Evolutionary conservation across 2,888 invertebrate genomes (phyloP).

Genomic region (Sesia bembeciformis): DNA sequence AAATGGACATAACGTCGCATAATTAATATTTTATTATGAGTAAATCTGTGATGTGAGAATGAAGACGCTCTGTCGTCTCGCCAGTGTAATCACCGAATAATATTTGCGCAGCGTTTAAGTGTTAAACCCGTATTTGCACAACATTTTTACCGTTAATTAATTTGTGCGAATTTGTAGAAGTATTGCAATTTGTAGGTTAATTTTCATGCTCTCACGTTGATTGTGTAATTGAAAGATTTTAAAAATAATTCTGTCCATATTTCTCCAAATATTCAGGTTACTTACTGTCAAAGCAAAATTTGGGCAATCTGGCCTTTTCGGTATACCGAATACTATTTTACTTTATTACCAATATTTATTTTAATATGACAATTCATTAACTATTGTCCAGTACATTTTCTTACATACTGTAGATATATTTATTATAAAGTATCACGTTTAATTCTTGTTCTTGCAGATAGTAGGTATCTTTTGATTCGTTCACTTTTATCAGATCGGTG

Average conservation of each 20-base stretch:
- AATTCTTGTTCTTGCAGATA: no score
- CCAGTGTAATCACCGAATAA: slow-evolving; percentile 3
- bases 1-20: no score
- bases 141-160: not conserved
- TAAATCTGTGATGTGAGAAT: slow-evolving; percentile 16
- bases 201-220: not conserved
- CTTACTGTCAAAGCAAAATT: no score
- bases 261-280: not conserved
- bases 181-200: not conserved
- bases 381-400: no score
- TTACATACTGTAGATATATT: no score
- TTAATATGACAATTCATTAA: no score
- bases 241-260: not conserved
- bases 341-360: no score
- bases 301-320: no score
- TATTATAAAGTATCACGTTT: no score
- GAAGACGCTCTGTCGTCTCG: slow-evolving; percentile 14
- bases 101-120: not conserved
- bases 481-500: no score
- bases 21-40: not conserved
- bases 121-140: not conserved
- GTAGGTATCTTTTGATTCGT: no score
- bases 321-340: no score
- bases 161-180: not conserved
- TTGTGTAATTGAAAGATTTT: not conserved